A percentile compares a stretch with the other conserved stretches of the same genome.
These are phyloP conservation scores for Danio albolineatus DNA, from an alignment of 2,797 vertebrate genomes.

Conservation along the genomic window DNA sequence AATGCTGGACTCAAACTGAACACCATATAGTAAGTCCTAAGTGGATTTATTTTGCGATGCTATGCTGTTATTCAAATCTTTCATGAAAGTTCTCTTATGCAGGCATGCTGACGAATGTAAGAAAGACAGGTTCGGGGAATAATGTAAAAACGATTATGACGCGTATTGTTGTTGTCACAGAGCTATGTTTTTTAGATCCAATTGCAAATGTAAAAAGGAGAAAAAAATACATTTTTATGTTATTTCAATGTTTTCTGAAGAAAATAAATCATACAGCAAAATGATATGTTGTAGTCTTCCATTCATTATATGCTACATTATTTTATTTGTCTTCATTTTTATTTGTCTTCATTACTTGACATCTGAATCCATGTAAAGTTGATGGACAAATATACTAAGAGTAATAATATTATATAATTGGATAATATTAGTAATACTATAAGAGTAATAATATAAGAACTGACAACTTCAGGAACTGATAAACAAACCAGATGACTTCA, in stretches of 20 bases:
- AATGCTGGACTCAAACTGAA: background rate
- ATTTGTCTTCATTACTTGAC: no score
- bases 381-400: background rate
- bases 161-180: conserved; percentile 26
- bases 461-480: background rate
- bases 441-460: no score
- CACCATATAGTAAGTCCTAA: background rate
- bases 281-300: background rate
- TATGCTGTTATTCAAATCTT: background rate
- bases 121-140: conserved; percentile 11
- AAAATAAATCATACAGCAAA: conserved; percentile 57
- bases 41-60: background rate
- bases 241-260: conserved; percentile 47
- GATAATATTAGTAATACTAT: no score
- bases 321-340: no score
- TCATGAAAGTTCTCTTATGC: background rate
- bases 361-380: background rate
- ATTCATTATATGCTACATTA: background rate
- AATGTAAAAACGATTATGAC: conserved; percentile 35
- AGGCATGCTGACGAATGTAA: background rate
- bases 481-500: background rate
- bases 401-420: no score
- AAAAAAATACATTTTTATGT: conserved; percentile 46
- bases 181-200: conserved; percentile 48
- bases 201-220: conserved; percentile 36